A percentile compares a stretch with the other conserved stretches of the same genome.
Evolutionary conservation across 1,140 invertebrate genomes (phyloP).

Genomic region (Proctacanthus coquilletti): DNA sequence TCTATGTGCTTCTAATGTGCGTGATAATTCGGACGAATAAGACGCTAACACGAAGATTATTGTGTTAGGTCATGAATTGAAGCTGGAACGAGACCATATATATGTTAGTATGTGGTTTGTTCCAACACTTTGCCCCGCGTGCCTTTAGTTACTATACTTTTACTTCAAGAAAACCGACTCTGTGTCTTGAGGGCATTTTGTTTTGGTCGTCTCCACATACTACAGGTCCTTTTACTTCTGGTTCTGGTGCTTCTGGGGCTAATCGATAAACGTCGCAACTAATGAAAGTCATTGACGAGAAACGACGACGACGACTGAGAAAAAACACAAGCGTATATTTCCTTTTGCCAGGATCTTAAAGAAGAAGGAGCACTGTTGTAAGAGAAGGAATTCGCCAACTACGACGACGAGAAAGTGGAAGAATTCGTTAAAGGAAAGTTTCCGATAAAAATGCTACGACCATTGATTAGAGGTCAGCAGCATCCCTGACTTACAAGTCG

Average conservation of each 20-base stretch:
- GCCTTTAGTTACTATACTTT: too few relatives aligned
- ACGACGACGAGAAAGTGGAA: background rate
- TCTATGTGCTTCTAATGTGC: too few relatives aligned
- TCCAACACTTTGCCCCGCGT: too few relatives aligned
- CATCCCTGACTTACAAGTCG: too few relatives aligned
- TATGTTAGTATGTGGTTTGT: too few relatives aligned
- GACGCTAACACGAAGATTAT: too few relatives aligned
- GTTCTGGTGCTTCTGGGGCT: background rate
- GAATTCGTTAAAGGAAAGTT: background rate
- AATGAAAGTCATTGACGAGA: constrained; percentile 4
- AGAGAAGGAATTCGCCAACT: background rate
- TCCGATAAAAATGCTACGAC: background rate
- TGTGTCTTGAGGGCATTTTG: background rate
- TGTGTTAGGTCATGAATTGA: too few relatives aligned
- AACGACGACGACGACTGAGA: too few relatives aligned
- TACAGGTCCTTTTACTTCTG: background rate
- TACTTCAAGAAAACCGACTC: too few relatives aligned
- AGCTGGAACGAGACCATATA: too few relatives aligned
- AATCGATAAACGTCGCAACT: constrained; percentile 5
- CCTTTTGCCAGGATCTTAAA: background rate
- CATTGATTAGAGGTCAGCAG: constrained; percentile 2
- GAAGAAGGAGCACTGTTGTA: background rate
- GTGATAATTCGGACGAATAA: too few relatives aligned
- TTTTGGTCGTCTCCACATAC: background rate
- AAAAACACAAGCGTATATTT: background rate